Evolutionary conservation across 2,113 vertebrate species (phyloP).

Genomic region (Ageneiosus marmoratus): DNA sequence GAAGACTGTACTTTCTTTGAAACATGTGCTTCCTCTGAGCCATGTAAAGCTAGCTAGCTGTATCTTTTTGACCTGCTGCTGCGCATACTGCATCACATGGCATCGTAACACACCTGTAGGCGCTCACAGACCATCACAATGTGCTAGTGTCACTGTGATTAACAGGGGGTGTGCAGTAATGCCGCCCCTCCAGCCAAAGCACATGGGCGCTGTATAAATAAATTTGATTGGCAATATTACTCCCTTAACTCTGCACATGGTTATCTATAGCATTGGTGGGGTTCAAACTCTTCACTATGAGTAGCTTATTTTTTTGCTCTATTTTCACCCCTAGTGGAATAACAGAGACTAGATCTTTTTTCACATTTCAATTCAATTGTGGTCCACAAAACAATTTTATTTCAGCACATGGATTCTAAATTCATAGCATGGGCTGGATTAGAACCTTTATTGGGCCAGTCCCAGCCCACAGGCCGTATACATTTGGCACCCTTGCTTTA

Average conservation of each 20-base stretch:
- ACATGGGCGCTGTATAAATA: too few species aligned
- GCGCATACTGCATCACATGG: background rate
- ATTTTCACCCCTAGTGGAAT: background rate
- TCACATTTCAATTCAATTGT: background rate
- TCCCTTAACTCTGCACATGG: background rate
- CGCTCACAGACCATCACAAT: background rate
- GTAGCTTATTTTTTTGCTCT: background rate
- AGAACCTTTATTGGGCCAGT: background rate
- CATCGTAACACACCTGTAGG: background rate
- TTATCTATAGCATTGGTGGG: background rate
- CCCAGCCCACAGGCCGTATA: background rate
- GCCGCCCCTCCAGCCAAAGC: background rate
- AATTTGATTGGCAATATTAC: too few species aligned
- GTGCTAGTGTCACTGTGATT: background rate
- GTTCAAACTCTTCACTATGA: background rate
- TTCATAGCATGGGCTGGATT: background rate
- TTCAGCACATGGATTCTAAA: conserved; percentile 5
- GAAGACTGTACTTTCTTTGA: too few species aligned
- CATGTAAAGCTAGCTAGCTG: background rate
- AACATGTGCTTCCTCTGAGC: background rate
- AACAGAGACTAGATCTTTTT: background rate
- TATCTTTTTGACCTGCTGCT: background rate
- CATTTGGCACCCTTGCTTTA: background rate
- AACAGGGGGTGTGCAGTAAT: background rate
- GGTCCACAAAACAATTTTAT: background rate